phyloP scores from a whole-genome alignment of 2,797 vertebrate genomes.

The Pyrocephalus nanus region DNA sequence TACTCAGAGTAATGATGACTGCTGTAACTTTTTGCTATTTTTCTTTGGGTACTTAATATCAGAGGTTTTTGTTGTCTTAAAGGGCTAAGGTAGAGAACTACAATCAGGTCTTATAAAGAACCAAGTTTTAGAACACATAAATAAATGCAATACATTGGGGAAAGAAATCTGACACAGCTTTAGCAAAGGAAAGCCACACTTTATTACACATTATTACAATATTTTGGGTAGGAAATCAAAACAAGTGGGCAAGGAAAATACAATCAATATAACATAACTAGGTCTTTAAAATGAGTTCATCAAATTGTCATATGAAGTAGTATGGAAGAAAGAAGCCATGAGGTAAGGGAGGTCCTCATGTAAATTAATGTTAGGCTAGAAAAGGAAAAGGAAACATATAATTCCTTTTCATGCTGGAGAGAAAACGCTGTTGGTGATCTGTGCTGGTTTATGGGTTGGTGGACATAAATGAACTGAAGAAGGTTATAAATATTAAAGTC shows the following conservation, averaged over 20 bases:
- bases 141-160: neutral
- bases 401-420: neutral
- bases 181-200: neutral
- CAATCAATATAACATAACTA: neutral
- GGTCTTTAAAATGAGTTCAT: neutral
- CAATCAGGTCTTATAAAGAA: neutral
- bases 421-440: neutral
- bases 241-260: neutral
- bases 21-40: neutral
- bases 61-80: neutral
- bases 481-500: neutral
- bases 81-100: neutral
- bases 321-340: neutral
- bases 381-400: constrained; percentile 1
- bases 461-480: neutral
- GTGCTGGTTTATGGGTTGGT: neutral
- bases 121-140: neutral
- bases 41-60: neutral
- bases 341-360: neutral
- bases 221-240: neutral
- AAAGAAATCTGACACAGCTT: neutral
- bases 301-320: neutral
- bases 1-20: neutral
- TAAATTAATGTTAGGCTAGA: neutral
- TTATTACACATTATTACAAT: neutral